Evolutionary conservation across 2,797 vertebrate species (phyloP).

Genomic region (Pseudomugil tenellus): DNA sequence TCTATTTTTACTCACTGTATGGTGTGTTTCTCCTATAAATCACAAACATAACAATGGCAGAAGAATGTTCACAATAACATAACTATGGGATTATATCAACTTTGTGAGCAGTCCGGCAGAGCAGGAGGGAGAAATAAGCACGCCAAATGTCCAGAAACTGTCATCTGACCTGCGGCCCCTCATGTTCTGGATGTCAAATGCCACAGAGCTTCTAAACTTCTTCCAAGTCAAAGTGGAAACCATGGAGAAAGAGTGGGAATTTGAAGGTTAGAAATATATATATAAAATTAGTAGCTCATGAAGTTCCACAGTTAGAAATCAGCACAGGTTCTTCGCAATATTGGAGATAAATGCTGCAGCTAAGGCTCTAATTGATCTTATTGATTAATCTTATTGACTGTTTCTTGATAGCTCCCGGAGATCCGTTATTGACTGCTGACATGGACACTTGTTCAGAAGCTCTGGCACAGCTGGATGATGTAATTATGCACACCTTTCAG

Average conservation of each 20-base stretch:
- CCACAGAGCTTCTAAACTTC: constrained; percentile 92
- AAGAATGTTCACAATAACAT: constrained; percentile 51
- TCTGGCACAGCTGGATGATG: constrained; percentile 91
- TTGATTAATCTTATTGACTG: constrained; percentile 28
- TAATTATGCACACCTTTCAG: constrained; percentile 97
- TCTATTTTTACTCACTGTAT: constrained; percentile 60
- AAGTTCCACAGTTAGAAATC: constrained; percentile 5
- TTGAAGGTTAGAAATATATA: constrained; percentile 85
- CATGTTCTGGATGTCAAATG: constrained; percentile 96
- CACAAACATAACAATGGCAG: constrained; percentile 40
- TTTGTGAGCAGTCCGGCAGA: constrained; percentile 81
- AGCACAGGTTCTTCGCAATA: constrained; percentile 12
- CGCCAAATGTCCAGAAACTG: constrained; percentile 87
- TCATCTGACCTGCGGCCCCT: constrained; percentile 90
- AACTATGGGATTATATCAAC: constrained; percentile 46
- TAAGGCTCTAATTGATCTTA: constrained; percentile 34
- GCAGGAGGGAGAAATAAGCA: constrained; percentile 82
- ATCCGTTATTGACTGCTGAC: constrained; percentile 89
- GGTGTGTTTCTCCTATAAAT: constrained; percentile 22
- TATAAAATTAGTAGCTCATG: constrained; percentile 13
- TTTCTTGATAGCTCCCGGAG: constrained; percentile 79
- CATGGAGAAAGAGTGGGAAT: constrained; percentile 93
- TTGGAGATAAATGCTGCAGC: constrained; percentile 38
- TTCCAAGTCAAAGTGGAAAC: constrained; percentile 91
- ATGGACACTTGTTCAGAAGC: constrained; percentile 94